Base-by-base conservation (phyloP, 2,888 invertebrate genomes). In the Onchidella celtica region DNA sequence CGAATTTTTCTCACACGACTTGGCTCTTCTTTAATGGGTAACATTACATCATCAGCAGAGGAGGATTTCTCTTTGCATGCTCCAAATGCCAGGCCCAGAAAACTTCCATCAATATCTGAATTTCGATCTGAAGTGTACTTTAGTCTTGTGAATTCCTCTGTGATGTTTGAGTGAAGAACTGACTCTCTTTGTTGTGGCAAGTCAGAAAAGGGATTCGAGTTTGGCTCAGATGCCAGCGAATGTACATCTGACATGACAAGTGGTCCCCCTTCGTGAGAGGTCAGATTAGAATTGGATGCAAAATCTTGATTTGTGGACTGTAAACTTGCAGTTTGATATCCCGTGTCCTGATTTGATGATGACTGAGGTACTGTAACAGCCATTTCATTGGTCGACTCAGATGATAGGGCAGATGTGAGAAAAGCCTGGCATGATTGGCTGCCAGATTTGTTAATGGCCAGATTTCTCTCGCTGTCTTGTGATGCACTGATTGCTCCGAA, bases 291-390 rank as follows among this genome's bases (percentile, higher is more conserved):
- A 29, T 36, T 47, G 21, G 79, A 66, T 24, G 34, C 63, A 4
- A 55, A 72, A 6, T 76, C 70, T 1, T 70, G 66, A 59, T 69
- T 76, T 17, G 72, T 89, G 63, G 86, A 85, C 83, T 91, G 90
- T 27, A 90, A 84, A 83, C 90, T 91, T 32, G 90, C 88, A 40
- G 91, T 92, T 79, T 91, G 90, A 83, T 92, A 92, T 21, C 92
- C 92, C 38, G 92, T 91, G 81, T 92, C 92, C 81, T 91, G 91
- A 85, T 85, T 89, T 82, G 89, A 86, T n/a, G 32, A 55, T 11
- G 68, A 85, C 36, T 66, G 72, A 14, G 68, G 61, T 24, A 57
- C 38, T 21, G 75, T 57, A n/a, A 32, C 36, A 14, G 66, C 32
- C 24, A 32, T 63, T 27, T 74, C 80, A 77, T 32, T 40, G 29